Conservation (phyloP, 2,888 invertebrate genomes). For the Eustalomyia histrio region DNA sequence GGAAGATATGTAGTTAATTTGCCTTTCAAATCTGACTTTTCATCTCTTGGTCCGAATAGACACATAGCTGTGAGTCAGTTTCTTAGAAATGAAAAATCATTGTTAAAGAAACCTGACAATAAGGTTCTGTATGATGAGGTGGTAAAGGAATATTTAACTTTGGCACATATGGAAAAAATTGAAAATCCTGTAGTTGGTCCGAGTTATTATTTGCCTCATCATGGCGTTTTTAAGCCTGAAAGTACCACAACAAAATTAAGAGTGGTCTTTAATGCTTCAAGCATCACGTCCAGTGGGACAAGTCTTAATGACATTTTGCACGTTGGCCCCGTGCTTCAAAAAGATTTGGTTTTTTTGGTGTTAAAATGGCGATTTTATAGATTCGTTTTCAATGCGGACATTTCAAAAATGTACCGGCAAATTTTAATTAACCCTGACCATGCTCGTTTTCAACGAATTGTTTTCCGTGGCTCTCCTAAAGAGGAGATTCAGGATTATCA, state of each 20-base stretch:
- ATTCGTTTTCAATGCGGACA: constrained; percentile 10
- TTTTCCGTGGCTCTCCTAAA: not conserved
- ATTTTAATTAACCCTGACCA: constrained; percentile 2
- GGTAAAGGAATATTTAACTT: not conserved
- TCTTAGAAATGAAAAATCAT: constrained; percentile 9
- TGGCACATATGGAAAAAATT: constrained; percentile 25
- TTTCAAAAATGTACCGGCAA: constrained; percentile 7
- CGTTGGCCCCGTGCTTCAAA: not conserved
- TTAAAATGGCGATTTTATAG: constrained; percentile 8
- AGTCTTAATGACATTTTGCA: constrained; percentile 14
- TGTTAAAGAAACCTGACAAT: not conserved
- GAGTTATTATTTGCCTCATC: constrained; percentile 28
- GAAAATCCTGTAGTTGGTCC: not conserved
- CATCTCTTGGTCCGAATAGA: not conserved
- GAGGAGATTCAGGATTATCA: not conserved
- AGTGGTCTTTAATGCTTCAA: too few relatives aligned
- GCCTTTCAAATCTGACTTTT: not conserved
- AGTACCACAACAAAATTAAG: constrained; percentile 20
- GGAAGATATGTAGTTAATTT: constrained; percentile 7
- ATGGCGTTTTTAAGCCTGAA: not conserved
- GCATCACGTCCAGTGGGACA: not conserved
- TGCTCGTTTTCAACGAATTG: not conserved
- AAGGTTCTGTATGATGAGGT: constrained; percentile 20
- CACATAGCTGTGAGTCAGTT: constrained; percentile 11
- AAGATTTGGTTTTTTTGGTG: not conserved